Conservation (phyloP, 2,113 vertebrate genomes). For the Calcarius ornatus region DNA sequence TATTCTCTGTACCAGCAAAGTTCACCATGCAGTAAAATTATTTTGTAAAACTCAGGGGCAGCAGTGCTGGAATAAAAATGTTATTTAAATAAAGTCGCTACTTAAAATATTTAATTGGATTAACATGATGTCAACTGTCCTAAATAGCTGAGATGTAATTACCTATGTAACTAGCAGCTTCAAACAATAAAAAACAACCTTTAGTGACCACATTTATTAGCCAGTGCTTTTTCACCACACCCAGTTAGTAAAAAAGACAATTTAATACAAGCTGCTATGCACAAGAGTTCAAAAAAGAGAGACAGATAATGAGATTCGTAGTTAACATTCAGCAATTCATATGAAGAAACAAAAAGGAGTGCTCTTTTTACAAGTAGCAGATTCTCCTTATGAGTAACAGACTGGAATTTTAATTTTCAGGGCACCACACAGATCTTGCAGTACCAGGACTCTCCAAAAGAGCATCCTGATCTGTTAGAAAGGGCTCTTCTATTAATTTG, state of each 20-base stretch:
- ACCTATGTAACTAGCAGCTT: background rate
- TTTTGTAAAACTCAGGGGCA: background rate
- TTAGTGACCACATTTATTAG: background rate
- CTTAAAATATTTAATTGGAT: conserved; percentile 20
- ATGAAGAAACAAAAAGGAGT: background rate
- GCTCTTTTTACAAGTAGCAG: background rate
- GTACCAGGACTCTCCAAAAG: conserved; percentile 16
- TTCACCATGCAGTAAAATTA: background rate
- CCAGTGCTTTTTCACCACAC: background rate
- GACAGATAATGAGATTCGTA: background rate
- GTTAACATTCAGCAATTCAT: background rate
- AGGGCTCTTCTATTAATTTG: background rate
- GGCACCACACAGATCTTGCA: background rate
- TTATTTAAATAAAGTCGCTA: conserved; percentile 9
- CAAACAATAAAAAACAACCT: conserved; percentile 11
- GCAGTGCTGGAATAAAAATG: background rate
- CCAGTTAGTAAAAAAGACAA: background rate
- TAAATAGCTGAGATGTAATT: background rate
- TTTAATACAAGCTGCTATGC: background rate
- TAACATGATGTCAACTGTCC: background rate
- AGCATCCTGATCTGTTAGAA: background rate
- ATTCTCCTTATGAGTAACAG: background rate
- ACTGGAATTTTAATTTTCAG: conserved; percentile 36
- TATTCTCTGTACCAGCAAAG: background rate
- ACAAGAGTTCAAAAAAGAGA: background rate